A percentile compares a stretch with the other conserved stretches of the same genome.
Evolutionary conservation across 2,113 vertebrate genomes (phyloP).

Genomic region (Myotis yumanensis): DNA sequence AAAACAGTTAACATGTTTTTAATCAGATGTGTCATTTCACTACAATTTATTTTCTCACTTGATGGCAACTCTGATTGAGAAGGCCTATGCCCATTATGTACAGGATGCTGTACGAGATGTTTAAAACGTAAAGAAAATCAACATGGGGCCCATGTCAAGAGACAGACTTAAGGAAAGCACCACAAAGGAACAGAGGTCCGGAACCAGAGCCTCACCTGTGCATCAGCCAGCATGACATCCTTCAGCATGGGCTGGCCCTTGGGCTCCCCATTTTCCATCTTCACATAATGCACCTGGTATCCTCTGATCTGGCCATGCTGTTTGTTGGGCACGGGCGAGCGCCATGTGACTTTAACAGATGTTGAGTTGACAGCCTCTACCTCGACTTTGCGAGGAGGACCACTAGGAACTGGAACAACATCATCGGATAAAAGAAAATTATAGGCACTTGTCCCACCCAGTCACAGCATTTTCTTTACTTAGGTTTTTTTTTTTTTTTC

Average conservation of each 20-base stretch:
- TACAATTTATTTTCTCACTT: background rate
- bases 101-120: background rate
- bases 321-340: constrained; percentile 96
- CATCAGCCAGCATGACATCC: constrained; percentile 98
- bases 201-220: constrained; percentile 89
- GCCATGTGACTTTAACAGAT: constrained; percentile 99
- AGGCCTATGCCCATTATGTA: background rate
- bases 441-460: constrained; percentile 89
- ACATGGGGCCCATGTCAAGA: background rate
- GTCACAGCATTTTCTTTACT: constrained; percentile 75
- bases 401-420: constrained; percentile 99
- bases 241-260: constrained; percentile 97
- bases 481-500: background rate
- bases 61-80: background rate
- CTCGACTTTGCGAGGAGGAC: constrained; percentile 99
- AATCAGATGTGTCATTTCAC: background rate
- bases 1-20: background rate
- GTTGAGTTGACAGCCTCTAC: constrained; percentile 99
- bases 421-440: constrained; percentile 97
- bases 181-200: background rate
- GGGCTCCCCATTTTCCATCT: constrained; percentile 97
- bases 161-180: background rate
- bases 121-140: background rate
- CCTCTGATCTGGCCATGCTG: constrained; percentile 99
- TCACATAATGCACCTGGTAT: constrained; percentile 99